Conservation (phyloP, 2,797 vertebrate genomes). For the Microtus obscurus region DNA sequence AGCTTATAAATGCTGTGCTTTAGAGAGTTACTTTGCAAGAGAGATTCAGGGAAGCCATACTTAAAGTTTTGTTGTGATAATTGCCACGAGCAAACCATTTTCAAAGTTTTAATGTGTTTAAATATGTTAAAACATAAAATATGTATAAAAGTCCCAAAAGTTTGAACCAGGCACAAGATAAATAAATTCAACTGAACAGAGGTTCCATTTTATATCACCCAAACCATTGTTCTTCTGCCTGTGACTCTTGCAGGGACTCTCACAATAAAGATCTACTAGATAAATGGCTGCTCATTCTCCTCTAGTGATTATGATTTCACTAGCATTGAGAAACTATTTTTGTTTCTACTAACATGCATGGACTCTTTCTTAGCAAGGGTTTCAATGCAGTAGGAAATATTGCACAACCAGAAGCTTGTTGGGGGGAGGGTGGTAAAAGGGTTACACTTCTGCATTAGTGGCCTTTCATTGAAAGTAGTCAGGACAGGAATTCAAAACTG, state of each 20-base stretch:
- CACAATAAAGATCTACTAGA: not conserved
- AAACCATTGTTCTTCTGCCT: no score
- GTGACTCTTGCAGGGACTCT: not conserved
- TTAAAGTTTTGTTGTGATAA: not conserved
- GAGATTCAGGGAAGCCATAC: not conserved
- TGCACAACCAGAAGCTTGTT: no score
- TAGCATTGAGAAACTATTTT: not conserved
- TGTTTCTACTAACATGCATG: no score
- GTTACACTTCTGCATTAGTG: not conserved
- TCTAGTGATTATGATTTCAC: no score
- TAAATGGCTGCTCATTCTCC: not conserved
- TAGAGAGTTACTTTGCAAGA: not conserved
- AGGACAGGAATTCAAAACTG: not conserved
- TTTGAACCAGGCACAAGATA: not conserved
- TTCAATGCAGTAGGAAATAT: no score
- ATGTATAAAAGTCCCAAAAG: not conserved
- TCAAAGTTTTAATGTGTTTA: not conserved
- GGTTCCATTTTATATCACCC: no score
- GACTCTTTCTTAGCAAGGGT: not conserved
- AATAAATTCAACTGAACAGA: not conserved
- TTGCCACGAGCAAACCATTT: not conserved
- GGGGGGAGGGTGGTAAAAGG: no score
- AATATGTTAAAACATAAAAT: not conserved
- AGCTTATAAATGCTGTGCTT: not conserved
- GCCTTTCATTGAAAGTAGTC: not conserved